Percentiles rank a stretch among this genome's conserved stretches.
Conservation (phyloP, 2,113 vertebrate species). For the Crotophaga sulcirostris region DNA sequence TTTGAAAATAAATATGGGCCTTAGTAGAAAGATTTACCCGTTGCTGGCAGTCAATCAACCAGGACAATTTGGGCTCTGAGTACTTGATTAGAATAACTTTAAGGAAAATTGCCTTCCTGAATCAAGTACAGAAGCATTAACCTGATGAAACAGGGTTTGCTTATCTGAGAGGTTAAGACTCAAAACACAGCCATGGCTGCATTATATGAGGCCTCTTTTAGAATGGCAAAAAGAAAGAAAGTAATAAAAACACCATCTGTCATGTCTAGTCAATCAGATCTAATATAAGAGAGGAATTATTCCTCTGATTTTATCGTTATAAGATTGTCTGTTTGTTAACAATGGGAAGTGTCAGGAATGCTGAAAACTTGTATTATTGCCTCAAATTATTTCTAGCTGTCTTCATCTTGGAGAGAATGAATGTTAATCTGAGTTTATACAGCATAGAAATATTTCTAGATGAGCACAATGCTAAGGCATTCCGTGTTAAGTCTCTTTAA, state of each 20-base stretch:
- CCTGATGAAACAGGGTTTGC: constrained; percentile 51
- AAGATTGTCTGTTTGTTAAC: constrained; percentile 50
- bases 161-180: constrained; percentile 53
- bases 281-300: constrained; percentile 36
- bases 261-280: constrained; percentile 55
- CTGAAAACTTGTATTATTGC: constrained; percentile 40
- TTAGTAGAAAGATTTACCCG: not conserved
- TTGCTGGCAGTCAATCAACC: constrained; percentile 36
- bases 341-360: constrained; percentile 47
- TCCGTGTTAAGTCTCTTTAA: not conserved
- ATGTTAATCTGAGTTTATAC: constrained; percentile 31
- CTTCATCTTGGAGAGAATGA: constrained; percentile 37
- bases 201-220: constrained; percentile 41
- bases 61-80: constrained; percentile 21
- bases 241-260: constrained; percentile 61
- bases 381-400: constrained; percentile 47
- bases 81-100: constrained; percentile 65
- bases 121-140: constrained; percentile 64
- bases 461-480: not conserved
- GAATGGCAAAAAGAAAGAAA: not conserved
- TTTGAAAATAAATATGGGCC: constrained; percentile 50
- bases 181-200: constrained; percentile 21
- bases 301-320: constrained; percentile 27
- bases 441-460: constrained; percentile 1
- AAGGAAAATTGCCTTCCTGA: constrained; percentile 60